Base-by-base conservation (phyloP, 2,113 vertebrate species). In the Neotragus moschatus region DNA sequence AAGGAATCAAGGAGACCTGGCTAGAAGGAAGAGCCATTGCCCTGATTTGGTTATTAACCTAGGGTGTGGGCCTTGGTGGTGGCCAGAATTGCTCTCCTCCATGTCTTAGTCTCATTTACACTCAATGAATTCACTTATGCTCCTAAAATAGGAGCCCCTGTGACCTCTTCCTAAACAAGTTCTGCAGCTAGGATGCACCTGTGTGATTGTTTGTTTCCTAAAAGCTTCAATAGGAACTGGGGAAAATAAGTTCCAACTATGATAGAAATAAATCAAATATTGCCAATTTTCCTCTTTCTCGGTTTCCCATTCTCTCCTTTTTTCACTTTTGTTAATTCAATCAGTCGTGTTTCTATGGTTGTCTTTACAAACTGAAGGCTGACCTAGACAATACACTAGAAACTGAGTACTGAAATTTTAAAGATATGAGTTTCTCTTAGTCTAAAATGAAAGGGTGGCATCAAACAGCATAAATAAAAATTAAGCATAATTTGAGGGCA, bases 71-170 rank as follows among this genome's bases (percentile, higher is more conserved):
- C 66, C 23, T 15, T 91, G n/a, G 26, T 3, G 11, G 53, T 33
- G 8, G 15, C 8, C 33, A 53, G 7, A 1, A 26, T 84, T n/a
- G 2, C 2, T 6, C 2, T 63, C 36, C 2, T 70, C 5, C 3
- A 1, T 7, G 7, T 60, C 53, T 86, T 43, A 36, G 33, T 49
- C 19, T 70, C 9, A 39, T 70, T 39, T 70, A 39, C 39, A 9
- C 66, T 70, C 21, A 39, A 70, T 23, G n/a, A 70, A 70, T 63
- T 36, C 3, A 28, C 39, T 4, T 6, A 1, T 2, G 21, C 16
- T 11, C n/a, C 19, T 12, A 56, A 96, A 23, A 39, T 30, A 39
- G 17, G 26, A 81, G 7, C 60, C 33, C 33, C 26, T 3, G 4
- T 4, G 5, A 47, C 6, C 16, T 77, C 39, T 9, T 7, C 17